Conservation (phyloP, 2,888 invertebrate species). For the Leptinotarsa rubiginosa region DNA sequence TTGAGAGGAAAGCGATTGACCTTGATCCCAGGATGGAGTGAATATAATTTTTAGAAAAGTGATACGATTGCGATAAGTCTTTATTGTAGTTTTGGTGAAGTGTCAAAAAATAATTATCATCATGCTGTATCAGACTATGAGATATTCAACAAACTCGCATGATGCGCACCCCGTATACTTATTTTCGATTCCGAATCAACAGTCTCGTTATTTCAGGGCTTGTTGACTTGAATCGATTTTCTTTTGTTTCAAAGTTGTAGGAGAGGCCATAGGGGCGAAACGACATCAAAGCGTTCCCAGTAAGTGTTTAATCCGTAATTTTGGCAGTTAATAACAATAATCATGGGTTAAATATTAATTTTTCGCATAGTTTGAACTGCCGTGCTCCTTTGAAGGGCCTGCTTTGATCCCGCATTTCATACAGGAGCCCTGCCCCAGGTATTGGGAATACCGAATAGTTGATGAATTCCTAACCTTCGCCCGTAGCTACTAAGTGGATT, state of each 20-base stretch:
- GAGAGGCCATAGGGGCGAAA: conserved; percentile 28
- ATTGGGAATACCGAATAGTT: conserved; percentile 62
- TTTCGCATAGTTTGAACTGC: conserved; percentile 65
- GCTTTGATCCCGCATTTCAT: conserved; percentile 48
- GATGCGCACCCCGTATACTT: not conserved
- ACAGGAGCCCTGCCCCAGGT: conserved; percentile 57
- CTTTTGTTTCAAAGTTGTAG: conserved; percentile 41
- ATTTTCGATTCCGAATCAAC: not conserved
- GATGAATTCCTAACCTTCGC: conserved; percentile 58
- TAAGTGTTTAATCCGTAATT: conserved; percentile 56
- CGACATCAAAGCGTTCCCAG: conserved; percentile 53
- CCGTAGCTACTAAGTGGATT: conserved; percentile 40
- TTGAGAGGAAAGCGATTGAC: no score
- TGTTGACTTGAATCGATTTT: conserved; percentile 46
- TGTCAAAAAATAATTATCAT: no score
- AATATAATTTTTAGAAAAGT: no score
- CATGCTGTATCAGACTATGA: no score
- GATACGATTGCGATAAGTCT: no score
- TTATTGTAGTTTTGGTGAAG: no score
- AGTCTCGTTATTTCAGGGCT: conserved; percentile 12
- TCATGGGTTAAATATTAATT: conserved; percentile 64
- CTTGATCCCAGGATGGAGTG: no score
- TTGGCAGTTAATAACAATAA: conserved; percentile 62
- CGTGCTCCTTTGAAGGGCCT: conserved; percentile 53
- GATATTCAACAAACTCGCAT: not conserved